Conservation (phyloP, 1,140 invertebrate species). For the Cherax quadricarinatus region DNA sequence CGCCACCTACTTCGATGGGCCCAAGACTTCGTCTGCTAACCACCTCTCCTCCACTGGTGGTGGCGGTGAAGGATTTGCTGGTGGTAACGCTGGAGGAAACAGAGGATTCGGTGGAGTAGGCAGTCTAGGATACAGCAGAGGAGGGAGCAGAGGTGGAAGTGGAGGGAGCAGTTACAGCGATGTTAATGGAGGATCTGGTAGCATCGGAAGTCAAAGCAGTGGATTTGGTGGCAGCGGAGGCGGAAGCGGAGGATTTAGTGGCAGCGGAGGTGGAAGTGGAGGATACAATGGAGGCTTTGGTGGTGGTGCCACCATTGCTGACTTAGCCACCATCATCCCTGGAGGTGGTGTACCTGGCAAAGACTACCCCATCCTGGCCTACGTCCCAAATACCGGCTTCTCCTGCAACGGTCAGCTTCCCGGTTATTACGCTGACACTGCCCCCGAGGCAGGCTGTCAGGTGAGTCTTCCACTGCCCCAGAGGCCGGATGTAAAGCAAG, state of each 20-base stretch:
- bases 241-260: neutral
- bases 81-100: neutral
- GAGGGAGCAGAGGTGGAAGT: constrained; percentile 3
- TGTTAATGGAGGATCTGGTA: neutral
- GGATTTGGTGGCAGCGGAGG: neutral
- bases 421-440: constrained; percentile 78
- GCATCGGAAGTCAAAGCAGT: neutral
- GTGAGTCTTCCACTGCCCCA: neutral
- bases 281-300: constrained; percentile 20
- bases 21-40: neutral
- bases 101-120: neutral
- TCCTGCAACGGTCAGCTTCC: constrained; percentile 76
- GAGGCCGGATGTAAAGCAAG: no score
- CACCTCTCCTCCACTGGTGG: neutral
- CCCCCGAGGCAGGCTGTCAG: constrained; percentile 73
- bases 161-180: neutral
- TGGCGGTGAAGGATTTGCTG: neutral
- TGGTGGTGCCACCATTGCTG: constrained; percentile 18
- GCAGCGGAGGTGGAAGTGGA: neutral
- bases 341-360: constrained; percentile 75
- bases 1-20: constrained; percentile 16
- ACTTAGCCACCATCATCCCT: constrained; percentile 51
- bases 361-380: constrained; percentile 75
- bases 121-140: neutral
- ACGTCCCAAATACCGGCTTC: constrained; percentile 77